These are phyloP conservation scores for Apocrypta bakeri DNA, from an alignment of 1,140 invertebrate species.

Conservation along the genomic window DNA sequence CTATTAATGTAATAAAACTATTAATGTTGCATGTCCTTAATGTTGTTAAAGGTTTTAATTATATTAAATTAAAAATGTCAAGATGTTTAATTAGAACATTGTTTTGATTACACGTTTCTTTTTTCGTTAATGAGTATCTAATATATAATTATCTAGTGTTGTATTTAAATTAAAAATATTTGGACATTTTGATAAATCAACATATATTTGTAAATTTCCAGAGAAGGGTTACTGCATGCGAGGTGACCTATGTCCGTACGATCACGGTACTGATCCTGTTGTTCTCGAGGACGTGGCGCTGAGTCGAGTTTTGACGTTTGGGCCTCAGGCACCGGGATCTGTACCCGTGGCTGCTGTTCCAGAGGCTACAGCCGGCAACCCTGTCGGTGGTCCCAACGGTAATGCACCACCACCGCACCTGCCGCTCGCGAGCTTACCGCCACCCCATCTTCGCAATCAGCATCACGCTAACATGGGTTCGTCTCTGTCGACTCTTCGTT, in stretches of 20 bases:
- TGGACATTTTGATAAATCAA: background rate
- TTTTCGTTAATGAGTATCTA: no score
- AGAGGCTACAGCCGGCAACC: conserved; percentile 57
- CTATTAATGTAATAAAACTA: no score
- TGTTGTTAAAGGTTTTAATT: background rate
- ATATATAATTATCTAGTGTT: no score
- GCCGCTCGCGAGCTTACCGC: conserved; percentile 73
- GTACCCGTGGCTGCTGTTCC: conserved; percentile 67
- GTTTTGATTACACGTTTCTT: background rate
- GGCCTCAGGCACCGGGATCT: conserved; percentile 71
- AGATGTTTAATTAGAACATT: background rate
- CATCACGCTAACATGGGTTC: conserved; percentile 72
- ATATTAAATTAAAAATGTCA: background rate
- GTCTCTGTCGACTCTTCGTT: conserved; percentile 11
- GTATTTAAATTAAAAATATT: no score
- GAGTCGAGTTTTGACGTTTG: conserved; percentile 76
- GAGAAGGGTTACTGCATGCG: conserved; percentile 97
- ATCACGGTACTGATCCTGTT: conserved; percentile 95
- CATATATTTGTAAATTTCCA: conserved; percentile 60
- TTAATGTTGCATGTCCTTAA: no score
- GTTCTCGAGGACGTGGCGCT: conserved; percentile 89
- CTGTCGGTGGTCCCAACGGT: conserved; percentile 63
- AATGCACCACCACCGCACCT: conserved; percentile 73
- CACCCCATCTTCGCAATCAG: conserved; percentile 74
- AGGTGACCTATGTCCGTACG: conserved; percentile 95